phyloP scores from a whole-genome alignment of 2,888 invertebrate species.

The Flexamia atlantica region DNA sequence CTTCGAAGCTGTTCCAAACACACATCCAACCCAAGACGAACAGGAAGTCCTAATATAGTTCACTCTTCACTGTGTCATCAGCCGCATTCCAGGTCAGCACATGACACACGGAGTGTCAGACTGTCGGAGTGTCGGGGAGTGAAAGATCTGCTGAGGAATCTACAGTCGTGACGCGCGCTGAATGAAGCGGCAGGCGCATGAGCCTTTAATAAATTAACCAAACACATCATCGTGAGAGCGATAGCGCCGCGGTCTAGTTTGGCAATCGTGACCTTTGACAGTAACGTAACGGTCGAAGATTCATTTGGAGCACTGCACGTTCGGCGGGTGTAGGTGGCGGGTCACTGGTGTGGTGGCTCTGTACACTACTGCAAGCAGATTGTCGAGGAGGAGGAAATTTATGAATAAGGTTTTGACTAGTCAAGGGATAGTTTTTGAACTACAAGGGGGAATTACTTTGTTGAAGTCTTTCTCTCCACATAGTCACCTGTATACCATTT shows the following conservation, averaged over 20 bases:
- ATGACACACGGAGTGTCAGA: conserved; percentile 14
- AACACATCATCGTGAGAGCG: conserved; percentile 58
- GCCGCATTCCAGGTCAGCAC: not conserved
- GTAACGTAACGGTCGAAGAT: conserved; percentile 44
- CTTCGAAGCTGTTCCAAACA: too few species aligned
- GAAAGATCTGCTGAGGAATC: conserved; percentile 32
- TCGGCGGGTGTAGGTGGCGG: not conserved
- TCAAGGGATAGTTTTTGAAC: too few species aligned
- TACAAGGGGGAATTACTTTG: too few species aligned
- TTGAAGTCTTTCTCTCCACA: too few species aligned
- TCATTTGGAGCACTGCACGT: conserved; percentile 32
- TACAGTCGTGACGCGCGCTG: conserved; percentile 43
- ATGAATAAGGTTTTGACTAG: too few species aligned
- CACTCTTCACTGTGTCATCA: not conserved
- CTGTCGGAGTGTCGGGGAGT: conserved; percentile 15
- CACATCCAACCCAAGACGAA: too few species aligned
- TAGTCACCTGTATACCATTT: too few species aligned
- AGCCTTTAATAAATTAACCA: conserved; percentile 58
- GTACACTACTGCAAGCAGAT: too few species aligned
- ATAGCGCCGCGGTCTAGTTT: conserved; percentile 53
- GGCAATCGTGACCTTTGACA: conserved; percentile 56
- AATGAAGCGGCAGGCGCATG: conserved; percentile 42
- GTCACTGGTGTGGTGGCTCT: not conserved
- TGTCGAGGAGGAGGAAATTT: too few species aligned
- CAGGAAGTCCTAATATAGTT: too few species aligned